These are phyloP conservation scores for Nestor notabilis DNA, from an alignment of 2,113 vertebrate species.

Conservation along the genomic window DNA sequence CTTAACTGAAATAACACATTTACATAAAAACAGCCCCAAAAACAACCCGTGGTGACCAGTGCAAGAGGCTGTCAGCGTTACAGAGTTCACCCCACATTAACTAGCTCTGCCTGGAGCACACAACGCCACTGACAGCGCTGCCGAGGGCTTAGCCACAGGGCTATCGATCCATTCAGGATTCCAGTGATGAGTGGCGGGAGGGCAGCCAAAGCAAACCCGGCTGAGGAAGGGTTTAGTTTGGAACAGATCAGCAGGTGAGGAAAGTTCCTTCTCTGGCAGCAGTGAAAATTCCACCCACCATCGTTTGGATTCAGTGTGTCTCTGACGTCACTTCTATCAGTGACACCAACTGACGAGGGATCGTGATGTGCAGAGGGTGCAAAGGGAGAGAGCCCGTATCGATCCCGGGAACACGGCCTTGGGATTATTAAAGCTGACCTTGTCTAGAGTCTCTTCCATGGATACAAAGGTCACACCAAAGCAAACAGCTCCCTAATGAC, in stretches of 20 bases:
- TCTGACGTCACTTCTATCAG: background rate
- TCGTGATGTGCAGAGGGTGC: background rate
- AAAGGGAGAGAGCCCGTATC: background rate
- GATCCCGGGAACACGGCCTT: background rate
- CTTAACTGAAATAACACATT: background rate
- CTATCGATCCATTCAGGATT: background rate
- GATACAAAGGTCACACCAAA: background rate
- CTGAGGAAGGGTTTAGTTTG: background rate
- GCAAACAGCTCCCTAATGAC: background rate
- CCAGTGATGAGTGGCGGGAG: background rate
- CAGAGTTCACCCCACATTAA: background rate
- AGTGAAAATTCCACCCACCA: rapidly evolving
- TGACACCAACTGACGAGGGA: background rate
- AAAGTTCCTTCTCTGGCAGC: background rate
- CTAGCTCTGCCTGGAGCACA: rapidly evolving
- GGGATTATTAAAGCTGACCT: background rate
- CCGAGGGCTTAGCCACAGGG: background rate
- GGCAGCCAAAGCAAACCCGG: background rate
- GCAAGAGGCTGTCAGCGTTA: background rate
- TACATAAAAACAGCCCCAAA: background rate
- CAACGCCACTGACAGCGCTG: background rate
- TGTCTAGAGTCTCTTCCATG: background rate
- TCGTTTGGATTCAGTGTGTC: rapidly evolving
- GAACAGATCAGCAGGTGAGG: background rate
- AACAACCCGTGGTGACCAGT: rapidly evolving